Base-by-base conservation (phyloP, 2,797 vertebrate genomes). In the Arnoldichthys spilopterus region DNA sequence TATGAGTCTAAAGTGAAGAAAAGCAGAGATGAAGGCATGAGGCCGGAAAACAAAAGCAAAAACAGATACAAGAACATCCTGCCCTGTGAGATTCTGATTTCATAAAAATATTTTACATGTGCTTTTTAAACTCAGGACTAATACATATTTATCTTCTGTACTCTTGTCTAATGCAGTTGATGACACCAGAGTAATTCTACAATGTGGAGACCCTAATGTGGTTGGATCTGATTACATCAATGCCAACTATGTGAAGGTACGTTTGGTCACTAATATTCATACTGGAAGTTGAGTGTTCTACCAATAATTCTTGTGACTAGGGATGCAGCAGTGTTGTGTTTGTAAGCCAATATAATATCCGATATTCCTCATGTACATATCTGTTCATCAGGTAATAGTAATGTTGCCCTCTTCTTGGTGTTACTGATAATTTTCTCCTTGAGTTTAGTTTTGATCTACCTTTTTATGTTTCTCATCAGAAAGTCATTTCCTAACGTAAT, bases 1-100 rank as follows among this genome's bases (percentile, higher is more conserved):
- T 86, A 94, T 85, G 97, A 99, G 89, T 92, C 95, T 0, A 99
- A 98, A 88, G 91, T 96, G 84, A 94, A 96, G 78, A 96, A 97
- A 85, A 95, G 96, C 87, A 91, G 98, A 72, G 94, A 95, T 22
- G 97, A 99, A 83, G 98, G 98, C 2, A 97, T 98, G 92, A 93
- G 97, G 79, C 96, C 95, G 2, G 97, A 99, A 85, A 99, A 99
- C 87, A 99, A 98, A 90, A 94, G 95, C 95, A 99, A 99, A 89
- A 99, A 99, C 88, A 91, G 98, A 88, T 99, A 99, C 87, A 99
- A 99, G 92, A 99, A 99, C 89, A 99, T 99, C 83, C 94, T 99
- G 74, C 97, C 98, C 3, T 99, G 97, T 99, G 83, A 97, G 97
- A 68, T 79, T 0, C 18, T 49, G 5, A 20, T 3, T 1, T 73